These are phyloP conservation scores for Rhodinocichla rosea DNA, from an alignment of 2,113 vertebrate species.

Conservation along the genomic window DNA sequence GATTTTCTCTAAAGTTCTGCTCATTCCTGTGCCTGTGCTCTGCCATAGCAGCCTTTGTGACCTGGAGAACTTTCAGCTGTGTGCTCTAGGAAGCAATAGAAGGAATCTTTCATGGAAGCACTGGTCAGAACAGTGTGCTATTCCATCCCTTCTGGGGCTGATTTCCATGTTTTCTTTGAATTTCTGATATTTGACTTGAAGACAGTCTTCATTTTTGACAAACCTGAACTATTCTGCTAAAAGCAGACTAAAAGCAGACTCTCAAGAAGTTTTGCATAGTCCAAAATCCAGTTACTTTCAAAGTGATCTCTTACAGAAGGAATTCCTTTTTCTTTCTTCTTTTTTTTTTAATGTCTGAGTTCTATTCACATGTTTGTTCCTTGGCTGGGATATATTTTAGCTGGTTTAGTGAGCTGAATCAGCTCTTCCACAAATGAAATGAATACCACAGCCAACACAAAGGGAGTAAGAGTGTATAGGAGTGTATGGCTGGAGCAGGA, in stretches of 20 bases:
- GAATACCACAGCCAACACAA: background rate
- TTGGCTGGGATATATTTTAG: background rate
- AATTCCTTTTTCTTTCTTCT: background rate
- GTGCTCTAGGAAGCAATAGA: constrained; percentile 16
- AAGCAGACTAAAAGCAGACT: background rate
- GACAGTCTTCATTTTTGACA: background rate
- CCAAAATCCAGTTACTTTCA: background rate
- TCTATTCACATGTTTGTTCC: background rate
- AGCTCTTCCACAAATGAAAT: background rate
- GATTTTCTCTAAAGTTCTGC: background rate
- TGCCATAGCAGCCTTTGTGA: background rate
- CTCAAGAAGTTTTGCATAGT: background rate
- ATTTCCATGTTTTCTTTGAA: background rate
- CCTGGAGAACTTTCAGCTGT: background rate
- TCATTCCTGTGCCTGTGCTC: background rate
- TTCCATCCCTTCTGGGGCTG: background rate
- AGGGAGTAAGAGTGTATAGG: background rate
- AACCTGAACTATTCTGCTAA: background rate
- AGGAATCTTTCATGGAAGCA: background rate
- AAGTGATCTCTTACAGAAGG: background rate
- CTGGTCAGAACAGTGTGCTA: background rate
- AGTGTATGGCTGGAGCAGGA: background rate
- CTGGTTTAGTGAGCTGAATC: background rate
- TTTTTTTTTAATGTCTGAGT: background rate
- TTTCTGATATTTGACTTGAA: background rate